A percentile compares a stretch with the other conserved stretches of the same genome.
These are phyloP conservation scores for Tragelaphus strepsiceros DNA, from an alignment of 2,113 vertebrate genomes.

Conservation along the genomic window DNA sequence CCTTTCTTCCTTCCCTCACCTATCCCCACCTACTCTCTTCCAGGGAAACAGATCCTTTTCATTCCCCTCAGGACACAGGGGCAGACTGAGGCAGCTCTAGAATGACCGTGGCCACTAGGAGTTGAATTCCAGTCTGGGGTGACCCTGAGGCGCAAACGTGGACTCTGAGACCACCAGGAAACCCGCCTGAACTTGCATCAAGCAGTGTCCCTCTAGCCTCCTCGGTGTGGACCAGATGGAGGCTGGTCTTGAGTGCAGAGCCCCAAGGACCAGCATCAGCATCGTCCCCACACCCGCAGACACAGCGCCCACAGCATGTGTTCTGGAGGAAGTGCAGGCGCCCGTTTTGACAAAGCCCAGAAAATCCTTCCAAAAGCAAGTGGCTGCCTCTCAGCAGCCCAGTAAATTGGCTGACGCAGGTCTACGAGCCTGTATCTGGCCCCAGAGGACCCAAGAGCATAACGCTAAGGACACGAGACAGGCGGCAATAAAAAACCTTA, in stretches of 20 bases:
- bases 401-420: neutral
- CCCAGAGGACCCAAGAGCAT: neutral
- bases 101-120: neutral
- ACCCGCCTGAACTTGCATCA: neutral
- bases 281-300: neutral
- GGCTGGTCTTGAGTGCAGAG: neutral
- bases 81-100: neutral
- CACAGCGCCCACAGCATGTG: accelerated
- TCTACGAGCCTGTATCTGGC: neutral
- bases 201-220: neutral
- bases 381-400: neutral
- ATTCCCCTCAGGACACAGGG: neutral
- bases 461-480: neutral
- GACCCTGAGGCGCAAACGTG: neutral
- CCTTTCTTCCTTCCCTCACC: neutral
- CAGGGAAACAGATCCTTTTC: neutral
- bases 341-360: neutral
- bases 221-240: neutral
- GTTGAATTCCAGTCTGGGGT: neutral
- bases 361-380: neutral
- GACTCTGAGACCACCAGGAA: neutral
- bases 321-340: neutral
- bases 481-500: neutral
- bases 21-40: neutral
- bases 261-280: neutral